These are phyloP conservation scores for Crotalus helleri DNA, from an alignment of 2,113 vertebrate genomes.

Conservation along the genomic window DNA sequence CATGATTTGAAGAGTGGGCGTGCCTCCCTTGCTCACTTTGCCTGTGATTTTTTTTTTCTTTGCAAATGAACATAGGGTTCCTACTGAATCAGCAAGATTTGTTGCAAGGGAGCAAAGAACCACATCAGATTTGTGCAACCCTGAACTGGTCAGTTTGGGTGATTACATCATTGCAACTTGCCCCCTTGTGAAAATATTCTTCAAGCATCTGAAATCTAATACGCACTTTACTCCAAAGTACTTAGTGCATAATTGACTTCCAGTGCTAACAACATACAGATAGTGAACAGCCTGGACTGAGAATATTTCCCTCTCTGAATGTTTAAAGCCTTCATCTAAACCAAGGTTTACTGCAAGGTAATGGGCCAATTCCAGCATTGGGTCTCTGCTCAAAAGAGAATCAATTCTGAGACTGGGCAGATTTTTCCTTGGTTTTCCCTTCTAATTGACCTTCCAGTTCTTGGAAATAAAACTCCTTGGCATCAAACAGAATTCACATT, in stretches of 20 bases:
- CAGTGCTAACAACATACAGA: neutral
- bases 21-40: conserved; percentile 7
- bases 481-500: conserved; percentile 60
- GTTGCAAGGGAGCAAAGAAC: neutral
- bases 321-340: conserved; percentile 9
- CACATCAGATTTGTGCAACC: neutral
- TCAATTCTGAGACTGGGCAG: conserved; percentile 54
- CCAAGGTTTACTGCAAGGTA: conserved; percentile 28
- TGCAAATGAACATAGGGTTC: neutral
- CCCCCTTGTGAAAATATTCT: neutral
- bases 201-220: neutral
- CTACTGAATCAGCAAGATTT: neutral
- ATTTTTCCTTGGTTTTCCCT: conserved; percentile 57
- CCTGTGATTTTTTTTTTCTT: neutral
- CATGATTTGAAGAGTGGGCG: neutral
- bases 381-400: conserved; percentile 37
- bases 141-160: neutral
- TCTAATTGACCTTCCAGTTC: conserved; percentile 36
- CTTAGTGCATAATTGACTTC: conserved; percentile 12
- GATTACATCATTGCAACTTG: neutral
- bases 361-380: conserved; percentile 14
- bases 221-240: neutral
- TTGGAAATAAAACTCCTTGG: conserved; percentile 47
- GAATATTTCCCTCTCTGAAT: neutral
- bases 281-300: neutral